Base-by-base conservation (phyloP, 1,140 invertebrate genomes). In the Brachionus rubens region DNA sequence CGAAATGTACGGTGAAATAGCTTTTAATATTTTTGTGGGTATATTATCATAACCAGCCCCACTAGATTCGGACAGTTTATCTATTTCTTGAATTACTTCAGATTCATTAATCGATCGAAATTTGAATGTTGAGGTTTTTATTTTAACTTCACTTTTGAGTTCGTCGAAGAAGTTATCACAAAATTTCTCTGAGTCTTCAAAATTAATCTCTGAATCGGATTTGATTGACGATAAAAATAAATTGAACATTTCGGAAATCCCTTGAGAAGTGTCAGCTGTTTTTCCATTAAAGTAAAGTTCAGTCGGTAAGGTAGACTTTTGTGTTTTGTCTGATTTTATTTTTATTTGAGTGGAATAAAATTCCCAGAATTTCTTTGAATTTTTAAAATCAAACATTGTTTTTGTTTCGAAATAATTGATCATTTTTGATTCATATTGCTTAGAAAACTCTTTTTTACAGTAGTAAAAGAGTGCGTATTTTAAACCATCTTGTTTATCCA, bases 351-450 rank as follows among this genome's bases (percentile, higher is more conserved):
- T 24, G 4, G 50, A 54, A 54, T 54, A 54, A 54, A 54, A 54
- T 54, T 54, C 50, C 50, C 50, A 54, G 26, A 54, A 54, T 26
- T 54, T 54, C 26, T 54, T 54, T 24, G 50, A 54, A 54, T 54
- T 54, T 54, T 54, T 54, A 26, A 54, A 54, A 54, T 54, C 50
- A 26, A 26, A 24, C 16, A 54, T 54, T 26, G 50, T 54, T 26
- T 54, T 54, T 24, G 19, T 24, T 54, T 54, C 7, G 14, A 54
- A 54, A 14, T 54, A 54, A 21, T 54, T 54, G 14, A 54, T 26
- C 24, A 54, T 54, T 54, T 54, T 54, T 54, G 24, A 54, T 26
- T 54, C 50, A 26, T 54, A 54, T 26, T 54, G 50, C 24, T 26
- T 54, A 7, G 10, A 4, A 14, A 54, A 54, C 14, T 54, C 19